These are phyloP conservation scores for Pedetes capensis DNA, from an alignment of 2,113 vertebrate species.

Conservation along the genomic window DNA sequence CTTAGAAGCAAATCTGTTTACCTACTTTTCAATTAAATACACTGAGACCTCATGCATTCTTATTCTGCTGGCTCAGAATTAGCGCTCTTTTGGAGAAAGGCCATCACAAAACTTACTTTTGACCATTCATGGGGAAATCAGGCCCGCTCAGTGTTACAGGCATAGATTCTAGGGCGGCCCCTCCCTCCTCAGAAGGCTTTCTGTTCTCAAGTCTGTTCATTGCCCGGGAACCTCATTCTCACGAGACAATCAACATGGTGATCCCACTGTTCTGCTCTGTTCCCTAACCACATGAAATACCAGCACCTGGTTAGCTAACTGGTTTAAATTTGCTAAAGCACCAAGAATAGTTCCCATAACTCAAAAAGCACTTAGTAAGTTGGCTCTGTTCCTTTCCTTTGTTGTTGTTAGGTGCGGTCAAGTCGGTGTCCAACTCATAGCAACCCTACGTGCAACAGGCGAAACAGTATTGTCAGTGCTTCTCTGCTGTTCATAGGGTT, in stretches of 20 bases:
- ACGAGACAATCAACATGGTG: too few species aligned
- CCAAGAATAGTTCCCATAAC: background rate
- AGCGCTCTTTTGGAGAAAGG: background rate
- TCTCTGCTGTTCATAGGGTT: too few species aligned
- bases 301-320: background rate
- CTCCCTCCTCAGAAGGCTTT: too few species aligned
- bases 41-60: background rate
- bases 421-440: too few species aligned
- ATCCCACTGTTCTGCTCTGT: background rate
- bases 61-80: background rate
- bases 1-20: background rate
- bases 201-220: background rate
- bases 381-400: background rate
- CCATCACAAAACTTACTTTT: background rate
- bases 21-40: background rate
- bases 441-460: too few species aligned
- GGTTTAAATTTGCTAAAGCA: background rate
- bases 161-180: too few species aligned
- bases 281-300: background rate
- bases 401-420: too few species aligned
- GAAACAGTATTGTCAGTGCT: too few species aligned
- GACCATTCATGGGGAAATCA: background rate
- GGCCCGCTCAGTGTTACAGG: too few species aligned
- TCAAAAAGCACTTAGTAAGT: background rate
- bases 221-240: background rate